phyloP scores from a whole-genome alignment of 2,888 invertebrate species.

The Thelaira solivaga region DNA sequence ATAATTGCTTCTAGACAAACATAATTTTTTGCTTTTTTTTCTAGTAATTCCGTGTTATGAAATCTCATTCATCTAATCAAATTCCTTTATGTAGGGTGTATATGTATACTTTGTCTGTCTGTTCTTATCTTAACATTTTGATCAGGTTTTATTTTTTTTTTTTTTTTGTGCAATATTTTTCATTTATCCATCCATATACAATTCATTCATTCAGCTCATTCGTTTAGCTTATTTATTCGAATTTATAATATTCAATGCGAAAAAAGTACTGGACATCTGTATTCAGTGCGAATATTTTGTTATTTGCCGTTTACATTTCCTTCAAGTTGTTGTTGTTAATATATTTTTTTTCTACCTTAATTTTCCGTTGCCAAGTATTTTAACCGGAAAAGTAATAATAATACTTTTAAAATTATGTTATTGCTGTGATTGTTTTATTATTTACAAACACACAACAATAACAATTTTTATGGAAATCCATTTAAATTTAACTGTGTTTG shows the following conservation, averaged over 20 bases:
- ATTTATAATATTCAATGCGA: neutral
- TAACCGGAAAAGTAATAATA: conserved; percentile 42
- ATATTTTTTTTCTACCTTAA: conserved; percentile 7
- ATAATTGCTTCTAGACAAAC: too few species aligned
- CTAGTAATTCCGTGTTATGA: neutral
- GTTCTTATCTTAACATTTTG: conserved; percentile 16
- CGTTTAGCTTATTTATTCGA: neutral
- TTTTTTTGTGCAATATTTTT: too few species aligned
- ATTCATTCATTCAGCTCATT: conserved; percentile 13
- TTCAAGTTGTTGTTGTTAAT: conserved; percentile 27
- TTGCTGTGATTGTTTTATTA: conserved; percentile 40
- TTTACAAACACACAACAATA: conserved; percentile 34
- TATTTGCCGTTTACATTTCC: conserved; percentile 27
- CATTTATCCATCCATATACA: too few species aligned
- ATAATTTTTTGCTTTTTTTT: too few species aligned
- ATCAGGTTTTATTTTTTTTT: conserved; percentile 8
- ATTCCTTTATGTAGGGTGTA: neutral
- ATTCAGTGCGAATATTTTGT: conserved; percentile 13
- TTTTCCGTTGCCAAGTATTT: conserved; percentile 27
- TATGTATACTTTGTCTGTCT: too few species aligned
- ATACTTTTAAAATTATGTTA: conserved; percentile 40
- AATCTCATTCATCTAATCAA: neutral
- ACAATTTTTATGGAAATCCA: conserved; percentile 52
- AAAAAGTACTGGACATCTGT: conserved; percentile 21
- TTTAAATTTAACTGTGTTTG: conserved; percentile 39